These are phyloP conservation scores for Isotomurus palustris DNA, from an alignment of 2,888 invertebrate genomes.

Conservation along the genomic window DNA sequence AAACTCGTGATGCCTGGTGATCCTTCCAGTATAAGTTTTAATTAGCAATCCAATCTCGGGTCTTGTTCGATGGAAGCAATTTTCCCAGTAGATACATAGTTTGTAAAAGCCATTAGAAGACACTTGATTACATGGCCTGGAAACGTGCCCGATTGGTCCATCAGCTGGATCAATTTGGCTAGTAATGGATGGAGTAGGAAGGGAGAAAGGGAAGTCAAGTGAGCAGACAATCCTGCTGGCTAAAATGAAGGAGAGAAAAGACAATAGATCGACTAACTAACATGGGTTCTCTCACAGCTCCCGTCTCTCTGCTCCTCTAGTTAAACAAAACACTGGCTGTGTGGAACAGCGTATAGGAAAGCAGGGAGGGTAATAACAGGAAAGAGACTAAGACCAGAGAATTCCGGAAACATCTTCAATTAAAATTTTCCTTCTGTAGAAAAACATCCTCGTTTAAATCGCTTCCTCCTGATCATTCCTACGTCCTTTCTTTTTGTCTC, in stretches of 20 bases:
- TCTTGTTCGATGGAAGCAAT: neutral
- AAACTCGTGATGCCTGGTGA: no score
- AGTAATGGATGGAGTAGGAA: conserved; percentile 7
- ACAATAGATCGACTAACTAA: conserved; percentile 5
- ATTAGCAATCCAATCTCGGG: neutral
- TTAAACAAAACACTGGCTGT: neutral
- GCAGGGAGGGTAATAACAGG: neutral
- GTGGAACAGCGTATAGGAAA: neutral
- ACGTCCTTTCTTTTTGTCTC: conserved; percentile 18
- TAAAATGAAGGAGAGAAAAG: conserved; percentile 9
- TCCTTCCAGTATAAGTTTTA: no score
- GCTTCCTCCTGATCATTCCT: conserved; percentile 7
- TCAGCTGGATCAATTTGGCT: conserved; percentile 7
- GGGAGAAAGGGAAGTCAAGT: conserved; percentile 5
- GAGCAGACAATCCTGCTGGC: no score
- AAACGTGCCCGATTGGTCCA: conserved; percentile 14
- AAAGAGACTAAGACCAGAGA: conserved; percentile 9
- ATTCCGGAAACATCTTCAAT: conserved; percentile 39
- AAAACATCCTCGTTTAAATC: conserved; percentile 15
- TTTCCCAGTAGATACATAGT: neutral
- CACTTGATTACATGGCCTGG: conserved; percentile 9
- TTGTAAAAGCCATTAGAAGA: conserved; percentile 1
- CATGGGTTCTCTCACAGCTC: conserved; percentile 3
- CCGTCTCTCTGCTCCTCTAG: neutral
- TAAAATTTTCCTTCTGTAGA: conserved; percentile 31